Evolutionary conservation across 2,888 invertebrate genomes (phyloP).

Genomic region (Ochlodes sylvanus): DNA sequence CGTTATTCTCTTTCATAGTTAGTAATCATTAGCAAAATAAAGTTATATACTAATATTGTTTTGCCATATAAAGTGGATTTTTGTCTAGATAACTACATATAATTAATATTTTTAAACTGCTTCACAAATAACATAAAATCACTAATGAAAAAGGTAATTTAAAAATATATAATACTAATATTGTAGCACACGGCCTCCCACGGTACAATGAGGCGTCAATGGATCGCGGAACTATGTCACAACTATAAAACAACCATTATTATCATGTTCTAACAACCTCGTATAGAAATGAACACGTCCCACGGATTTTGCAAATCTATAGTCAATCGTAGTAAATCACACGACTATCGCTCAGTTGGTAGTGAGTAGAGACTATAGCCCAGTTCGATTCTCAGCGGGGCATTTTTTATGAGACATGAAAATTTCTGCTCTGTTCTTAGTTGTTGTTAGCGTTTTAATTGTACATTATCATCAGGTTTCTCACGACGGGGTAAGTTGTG

Average conservation of each 20-base stretch:
- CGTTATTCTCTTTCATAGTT: slow-evolving; percentile 14
- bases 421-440: too few species aligned
- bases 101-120: too few species aligned
- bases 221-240: slow-evolving; percentile 19
- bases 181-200: slow-evolving; percentile 18
- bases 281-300: slow-evolving; percentile 22
- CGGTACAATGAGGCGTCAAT: slow-evolving; percentile 25
- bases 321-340: background rate
- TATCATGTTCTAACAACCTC: slow-evolving; percentile 24
- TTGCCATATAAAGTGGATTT: too few species aligned
- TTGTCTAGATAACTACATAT: too few species aligned
- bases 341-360: too few species aligned
- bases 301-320: slow-evolving; percentile 7
- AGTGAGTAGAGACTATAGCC: too few species aligned
- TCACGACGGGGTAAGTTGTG: too few species aligned
- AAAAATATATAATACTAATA: background rate
- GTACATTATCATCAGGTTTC: too few species aligned
- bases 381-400: too few species aligned
- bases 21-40: background rate
- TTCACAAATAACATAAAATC: slow-evolving; percentile 24
- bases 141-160: background rate
- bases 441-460: too few species aligned
- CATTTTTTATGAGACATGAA: too few species aligned
- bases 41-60: background rate
- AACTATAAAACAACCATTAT: slow-evolving; percentile 23